A percentile compares a stretch with the other conserved stretches of the same genome.
Evolutionary conservation across 2,888 invertebrate genomes (phyloP).

Genomic region (Sceliomorpha sp.): DNA sequence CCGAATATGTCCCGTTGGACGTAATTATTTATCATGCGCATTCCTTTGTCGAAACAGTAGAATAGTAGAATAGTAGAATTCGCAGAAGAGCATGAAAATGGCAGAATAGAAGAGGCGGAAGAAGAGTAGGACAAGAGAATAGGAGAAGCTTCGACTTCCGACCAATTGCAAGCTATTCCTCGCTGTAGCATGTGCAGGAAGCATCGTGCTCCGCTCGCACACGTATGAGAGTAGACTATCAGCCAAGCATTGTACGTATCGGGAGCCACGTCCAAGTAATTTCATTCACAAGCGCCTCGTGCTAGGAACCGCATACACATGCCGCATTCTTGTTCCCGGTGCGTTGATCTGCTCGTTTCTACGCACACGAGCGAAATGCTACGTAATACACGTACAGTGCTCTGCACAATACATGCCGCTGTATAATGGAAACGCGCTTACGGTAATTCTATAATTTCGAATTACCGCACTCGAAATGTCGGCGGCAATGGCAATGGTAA

Average conservation of each 20-base stretch:
- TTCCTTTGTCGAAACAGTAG: too few species aligned
- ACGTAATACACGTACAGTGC: background rate
- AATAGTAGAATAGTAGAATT: too few species aligned
- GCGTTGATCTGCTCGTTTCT: constrained; percentile 12
- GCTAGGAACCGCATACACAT: constrained; percentile 3
- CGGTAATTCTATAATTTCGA: constrained; percentile 62
- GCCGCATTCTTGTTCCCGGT: constrained; percentile 12
- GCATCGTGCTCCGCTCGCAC: too few species aligned
- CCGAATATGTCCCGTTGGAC: too few species aligned
- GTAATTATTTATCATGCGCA: too few species aligned
- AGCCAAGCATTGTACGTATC: constrained; percentile 24
- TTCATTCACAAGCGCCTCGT: constrained; percentile 14
- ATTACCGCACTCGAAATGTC: constrained; percentile 31
- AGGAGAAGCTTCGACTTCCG: too few species aligned
- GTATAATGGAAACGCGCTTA: constrained; percentile 62
- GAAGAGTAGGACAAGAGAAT: too few species aligned
- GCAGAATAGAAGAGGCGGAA: too few species aligned
- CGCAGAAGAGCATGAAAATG: too few species aligned
- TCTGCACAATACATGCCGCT: constrained; percentile 30
- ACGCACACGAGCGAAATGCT: background rate
- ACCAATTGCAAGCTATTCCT: too few species aligned
- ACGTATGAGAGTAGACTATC: constrained; percentile 27
- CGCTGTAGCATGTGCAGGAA: too few species aligned
- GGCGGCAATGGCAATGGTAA: too few species aligned
- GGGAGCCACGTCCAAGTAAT: constrained; percentile 33